These are phyloP conservation scores for Gila robusta DNA, from an alignment of 2,797 vertebrate species.

Conservation along the genomic window DNA sequence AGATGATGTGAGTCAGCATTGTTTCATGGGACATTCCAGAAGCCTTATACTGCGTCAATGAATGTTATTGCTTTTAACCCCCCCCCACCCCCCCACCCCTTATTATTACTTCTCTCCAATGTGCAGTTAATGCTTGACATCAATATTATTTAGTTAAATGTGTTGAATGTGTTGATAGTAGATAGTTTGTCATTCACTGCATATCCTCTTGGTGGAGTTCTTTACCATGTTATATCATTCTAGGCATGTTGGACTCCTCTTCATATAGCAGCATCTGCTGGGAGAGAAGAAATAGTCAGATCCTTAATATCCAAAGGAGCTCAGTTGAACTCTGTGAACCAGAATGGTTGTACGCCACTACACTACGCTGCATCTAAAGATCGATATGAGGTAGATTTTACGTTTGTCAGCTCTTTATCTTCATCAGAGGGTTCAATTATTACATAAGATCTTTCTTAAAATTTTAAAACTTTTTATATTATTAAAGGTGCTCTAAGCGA, in stretches of 20 bases:
- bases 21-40: not conserved
- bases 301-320: conserved; percentile 89
- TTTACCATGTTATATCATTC: not conserved
- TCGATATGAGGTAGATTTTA: conserved; percentile 86
- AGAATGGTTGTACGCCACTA: conserved; percentile 93
- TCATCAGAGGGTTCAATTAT: not conserved
- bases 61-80: not conserved
- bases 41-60: not conserved
- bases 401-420: not conserved
- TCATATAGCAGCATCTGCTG: conserved; percentile 95
- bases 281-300: conserved; percentile 91
- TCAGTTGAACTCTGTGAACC: conserved; percentile 91
- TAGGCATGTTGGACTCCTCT: conserved; percentile 94
- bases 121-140: not conserved
- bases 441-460: not conserved
- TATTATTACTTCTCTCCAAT: not conserved
- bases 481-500: too few species aligned
- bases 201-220: conserved; percentile 33
- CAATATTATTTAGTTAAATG: not conserved
- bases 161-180: not conserved
- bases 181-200: conserved; percentile 6
- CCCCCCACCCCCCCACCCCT: too few species aligned
- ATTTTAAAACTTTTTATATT: not conserved
- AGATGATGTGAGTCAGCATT: conserved; percentile 87
- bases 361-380: conserved; percentile 98